Base-by-base conservation (phyloP, 2,113 vertebrate species). In the Hoplias malabaricus region DNA sequence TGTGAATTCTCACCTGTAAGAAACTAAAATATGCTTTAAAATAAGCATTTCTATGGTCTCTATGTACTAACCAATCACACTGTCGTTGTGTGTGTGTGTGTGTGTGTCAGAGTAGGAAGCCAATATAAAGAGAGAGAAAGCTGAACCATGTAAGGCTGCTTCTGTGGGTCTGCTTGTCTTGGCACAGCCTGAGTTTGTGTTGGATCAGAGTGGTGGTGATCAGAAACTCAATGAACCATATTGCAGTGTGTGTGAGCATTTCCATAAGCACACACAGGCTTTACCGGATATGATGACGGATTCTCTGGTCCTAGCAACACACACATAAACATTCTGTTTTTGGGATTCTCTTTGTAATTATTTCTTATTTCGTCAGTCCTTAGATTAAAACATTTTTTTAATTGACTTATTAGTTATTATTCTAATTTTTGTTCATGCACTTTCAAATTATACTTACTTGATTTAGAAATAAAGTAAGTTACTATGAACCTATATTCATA, bases 191-290 rank as follows among this genome's bases (percentile, higher is more conserved):
- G 57, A 78, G 76, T 65, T 72, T 78, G 76, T 63, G 43, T 72
- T 78, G 76, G 76, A 78, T 69, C 59, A 13, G 10, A n/a, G 54
- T 43, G 54, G 11, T 36, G 48, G 10, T 63, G 38, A 76, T 78
- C 76, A 54, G 33, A 65, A 78, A 65, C 69, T 65, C 76, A 78
- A 56, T 48, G 68, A 71, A 63, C 46, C 56, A 50, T 65, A 25
- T 27, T 65, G 68, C 43, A 65, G 34, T 40, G 68, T 56, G 46
- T 27, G 38, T 34, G 19, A 57, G 68, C 38, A 77, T 77, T 77
- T 77, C 53, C 75, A 77, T 77, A 77, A 78, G 62, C 76, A 65
- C 76, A 70, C 40, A 71, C 69, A 72, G 57, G 38, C 43, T 72
- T 78, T 65, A 71, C n/a, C n/a, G 46, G 27, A 50, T 5, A 53